Evolutionary conservation across 2,888 invertebrate genomes (phyloP).

Genomic region (Poecilobothrus nobilitatus): DNA sequence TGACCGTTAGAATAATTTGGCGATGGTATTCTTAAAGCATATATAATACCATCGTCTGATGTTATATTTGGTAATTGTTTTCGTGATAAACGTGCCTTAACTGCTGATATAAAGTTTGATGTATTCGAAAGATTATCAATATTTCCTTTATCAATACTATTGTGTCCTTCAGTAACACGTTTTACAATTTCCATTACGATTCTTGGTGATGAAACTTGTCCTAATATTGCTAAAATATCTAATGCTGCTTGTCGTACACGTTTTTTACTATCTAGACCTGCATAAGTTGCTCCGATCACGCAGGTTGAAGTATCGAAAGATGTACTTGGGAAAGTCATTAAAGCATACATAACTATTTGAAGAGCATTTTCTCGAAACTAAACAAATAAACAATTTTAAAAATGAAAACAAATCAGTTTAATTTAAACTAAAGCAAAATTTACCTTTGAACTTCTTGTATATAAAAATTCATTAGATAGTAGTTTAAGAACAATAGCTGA

Average conservation of each 20-base stretch:
- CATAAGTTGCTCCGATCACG: constrained; percentile 40
- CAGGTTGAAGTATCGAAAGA: constrained; percentile 55
- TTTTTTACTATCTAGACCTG: constrained; percentile 54
- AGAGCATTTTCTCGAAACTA: constrained; percentile 65
- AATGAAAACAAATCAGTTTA: neutral
- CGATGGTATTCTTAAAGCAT: constrained; percentile 57
- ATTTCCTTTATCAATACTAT: constrained; percentile 50
- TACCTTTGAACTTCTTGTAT: constrained; percentile 44
- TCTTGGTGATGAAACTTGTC: constrained; percentile 58
- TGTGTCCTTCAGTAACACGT: constrained; percentile 43
- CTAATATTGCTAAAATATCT: constrained; percentile 69
- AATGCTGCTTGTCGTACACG: constrained; percentile 69
- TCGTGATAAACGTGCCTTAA: constrained; percentile 65
- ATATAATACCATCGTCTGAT: constrained; percentile 64
- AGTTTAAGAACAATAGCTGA: constrained; percentile 43
- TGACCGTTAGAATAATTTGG: constrained; percentile 23
- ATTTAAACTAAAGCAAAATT: constrained; percentile 7
- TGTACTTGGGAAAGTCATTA: constrained; percentile 69
- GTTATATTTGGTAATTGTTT: constrained; percentile 64
- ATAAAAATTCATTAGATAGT: constrained; percentile 42
- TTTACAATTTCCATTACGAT: constrained; percentile 58
- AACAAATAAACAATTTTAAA: constrained; percentile 16
- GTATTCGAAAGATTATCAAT: neutral
- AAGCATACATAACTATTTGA: constrained; percentile 65
- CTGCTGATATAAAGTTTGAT: constrained; percentile 52